phyloP scores from a whole-genome alignment of 1,140 invertebrate species.

The Lasaia peninsularis region DNA sequence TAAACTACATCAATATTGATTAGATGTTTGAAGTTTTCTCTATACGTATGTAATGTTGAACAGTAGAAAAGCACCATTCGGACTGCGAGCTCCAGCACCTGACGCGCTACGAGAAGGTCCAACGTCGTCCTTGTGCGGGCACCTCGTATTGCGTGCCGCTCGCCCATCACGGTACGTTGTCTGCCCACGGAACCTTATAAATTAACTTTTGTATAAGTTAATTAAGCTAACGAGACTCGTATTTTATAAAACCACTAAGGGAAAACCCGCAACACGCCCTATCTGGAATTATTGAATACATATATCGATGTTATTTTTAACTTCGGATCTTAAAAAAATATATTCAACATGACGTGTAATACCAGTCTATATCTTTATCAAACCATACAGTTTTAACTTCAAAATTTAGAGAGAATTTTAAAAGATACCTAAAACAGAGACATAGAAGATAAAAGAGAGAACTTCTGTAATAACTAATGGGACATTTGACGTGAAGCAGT shows the following conservation, averaged over 20 bases:
- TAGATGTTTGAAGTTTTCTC: too few relatives aligned
- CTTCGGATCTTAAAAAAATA: too few relatives aligned
- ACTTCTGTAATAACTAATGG: too few relatives aligned
- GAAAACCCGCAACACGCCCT: background rate
- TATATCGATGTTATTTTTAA: too few relatives aligned
- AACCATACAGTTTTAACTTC: too few relatives aligned
- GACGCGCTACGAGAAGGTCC: constrained; percentile 67
- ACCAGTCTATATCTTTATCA: too few relatives aligned
- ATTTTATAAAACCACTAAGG: background rate
- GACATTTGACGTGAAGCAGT: too few relatives aligned
- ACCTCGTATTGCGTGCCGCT: constrained; percentile 69
- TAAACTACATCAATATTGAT: too few relatives aligned
- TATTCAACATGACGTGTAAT: too few relatives aligned
- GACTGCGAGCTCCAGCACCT: constrained; percentile 68
- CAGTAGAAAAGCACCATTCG: constrained; percentile 66
- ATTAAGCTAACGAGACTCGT: background rate
- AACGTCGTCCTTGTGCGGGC: constrained; percentile 58
- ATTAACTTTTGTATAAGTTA: constrained; percentile 1
- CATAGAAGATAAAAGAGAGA: too few relatives aligned
- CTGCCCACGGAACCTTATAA: background rate
- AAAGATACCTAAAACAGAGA: too few relatives aligned
- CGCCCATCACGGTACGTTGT: constrained; percentile 51
- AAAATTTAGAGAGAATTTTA: too few relatives aligned
- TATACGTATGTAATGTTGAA: background rate
- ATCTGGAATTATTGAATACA: background rate